phyloP scores from a whole-genome alignment of 2,888 invertebrate species.

The Protula sp. region DNA sequence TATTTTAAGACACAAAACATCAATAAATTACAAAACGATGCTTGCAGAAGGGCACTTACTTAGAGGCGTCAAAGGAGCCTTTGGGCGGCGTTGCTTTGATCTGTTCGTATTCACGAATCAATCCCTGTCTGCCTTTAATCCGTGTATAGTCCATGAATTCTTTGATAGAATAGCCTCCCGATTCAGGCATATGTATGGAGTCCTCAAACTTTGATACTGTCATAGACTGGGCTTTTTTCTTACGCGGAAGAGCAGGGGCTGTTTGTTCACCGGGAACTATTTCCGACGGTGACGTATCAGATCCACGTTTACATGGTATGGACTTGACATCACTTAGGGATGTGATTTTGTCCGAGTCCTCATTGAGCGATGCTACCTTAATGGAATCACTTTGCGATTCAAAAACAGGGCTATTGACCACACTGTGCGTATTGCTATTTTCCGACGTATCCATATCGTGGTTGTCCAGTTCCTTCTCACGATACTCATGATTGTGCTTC shows the following conservation, averaged over 20 bases:
- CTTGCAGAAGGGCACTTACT: conserved; percentile 64
- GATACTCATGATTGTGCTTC: conserved; percentile 64
- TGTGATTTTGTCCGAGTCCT: too few species aligned
- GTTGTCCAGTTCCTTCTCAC: conserved; percentile 34
- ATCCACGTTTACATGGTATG: conserved; percentile 12
- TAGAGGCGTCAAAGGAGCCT: conserved; percentile 83
- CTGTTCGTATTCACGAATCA: conserved; percentile 81
- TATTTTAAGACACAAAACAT: too few species aligned
- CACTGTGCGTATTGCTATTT: background rate
- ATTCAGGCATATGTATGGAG: conserved; percentile 43
- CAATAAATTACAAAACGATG: too few species aligned
- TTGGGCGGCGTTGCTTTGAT: conserved; percentile 77
- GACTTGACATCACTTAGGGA: too few species aligned
- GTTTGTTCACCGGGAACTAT: background rate
- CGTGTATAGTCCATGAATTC: conserved; percentile 72
- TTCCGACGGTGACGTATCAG: conserved; percentile 15
- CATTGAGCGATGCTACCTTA: too few species aligned
- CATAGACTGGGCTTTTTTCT: background rate
- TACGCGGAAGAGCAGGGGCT: background rate
- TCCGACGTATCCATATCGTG: background rate
- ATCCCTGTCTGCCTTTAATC: conserved; percentile 59
- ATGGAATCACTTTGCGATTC: too few species aligned
- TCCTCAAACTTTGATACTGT: conserved; percentile 23
- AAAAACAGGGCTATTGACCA: too few species aligned
- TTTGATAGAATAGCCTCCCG: conserved; percentile 60